These are phyloP conservation scores for Mayetiola destructor DNA, from an alignment of 2,888 invertebrate species.

Conservation along the genomic window DNA sequence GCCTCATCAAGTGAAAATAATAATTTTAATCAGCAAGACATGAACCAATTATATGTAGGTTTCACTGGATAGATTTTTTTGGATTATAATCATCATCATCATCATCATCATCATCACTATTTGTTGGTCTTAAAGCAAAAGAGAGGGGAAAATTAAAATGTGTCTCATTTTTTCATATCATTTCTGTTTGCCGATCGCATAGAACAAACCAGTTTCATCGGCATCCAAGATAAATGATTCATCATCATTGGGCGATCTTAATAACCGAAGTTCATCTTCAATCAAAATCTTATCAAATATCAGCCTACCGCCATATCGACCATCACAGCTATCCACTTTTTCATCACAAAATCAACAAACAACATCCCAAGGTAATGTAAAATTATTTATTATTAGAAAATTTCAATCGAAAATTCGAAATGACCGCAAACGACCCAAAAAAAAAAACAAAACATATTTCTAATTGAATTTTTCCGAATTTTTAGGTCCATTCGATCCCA, in stretches of 20 bases:
- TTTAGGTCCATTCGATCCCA: background rate
- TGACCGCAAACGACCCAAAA: background rate
- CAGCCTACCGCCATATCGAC: slow-evolving; percentile 5
- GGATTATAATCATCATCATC: too few species aligned
- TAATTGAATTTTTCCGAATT: background rate
- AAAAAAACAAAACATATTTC: background rate
- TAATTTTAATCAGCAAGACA: background rate
- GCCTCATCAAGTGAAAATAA: background rate
- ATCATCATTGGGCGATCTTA: background rate
- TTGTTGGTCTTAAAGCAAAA: background rate
- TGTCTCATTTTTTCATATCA: background rate
- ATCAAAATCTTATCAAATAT: slow-evolving; percentile 2
- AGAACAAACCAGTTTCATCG: background rate
- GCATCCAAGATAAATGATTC: slow-evolving; percentile 6
- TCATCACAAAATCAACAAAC: background rate
- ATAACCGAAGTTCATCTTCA: background rate
- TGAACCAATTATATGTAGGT: background rate
- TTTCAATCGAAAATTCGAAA: background rate
- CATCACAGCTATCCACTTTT: background rate
- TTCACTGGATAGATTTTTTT: too few species aligned
- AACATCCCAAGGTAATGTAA: background rate
- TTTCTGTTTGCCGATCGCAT: background rate
- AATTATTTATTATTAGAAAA: background rate
- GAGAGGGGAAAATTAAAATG: background rate
- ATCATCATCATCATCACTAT: too few species aligned